phyloP scores from a whole-genome alignment of 2,888 invertebrate genomes.

The Machimus atricapillus region DNA sequence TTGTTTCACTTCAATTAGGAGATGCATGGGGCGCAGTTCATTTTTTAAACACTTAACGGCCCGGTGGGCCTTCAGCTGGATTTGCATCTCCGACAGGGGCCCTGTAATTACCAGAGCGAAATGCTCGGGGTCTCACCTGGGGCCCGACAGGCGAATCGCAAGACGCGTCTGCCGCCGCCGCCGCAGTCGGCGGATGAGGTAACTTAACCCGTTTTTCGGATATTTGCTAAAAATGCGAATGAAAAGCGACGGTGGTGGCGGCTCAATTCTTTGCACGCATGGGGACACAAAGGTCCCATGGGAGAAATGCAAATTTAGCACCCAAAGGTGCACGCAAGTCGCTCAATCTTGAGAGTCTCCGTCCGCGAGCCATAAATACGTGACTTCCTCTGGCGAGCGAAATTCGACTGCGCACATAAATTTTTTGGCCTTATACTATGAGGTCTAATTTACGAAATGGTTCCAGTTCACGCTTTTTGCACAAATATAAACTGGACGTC shows the following conservation, averaged over 20 bases:
- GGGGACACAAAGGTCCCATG: neutral
- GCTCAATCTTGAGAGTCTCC: neutral
- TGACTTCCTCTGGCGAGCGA: neutral
- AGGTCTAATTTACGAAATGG: conserved; percentile 11
- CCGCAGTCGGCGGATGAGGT: neutral
- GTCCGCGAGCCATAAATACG: neutral
- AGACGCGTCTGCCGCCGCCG: neutral
- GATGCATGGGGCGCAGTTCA: neutral
- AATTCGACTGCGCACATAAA: conserved; percentile 9
- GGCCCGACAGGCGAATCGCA: neutral
- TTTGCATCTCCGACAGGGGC: neutral
- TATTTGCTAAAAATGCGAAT: neutral
- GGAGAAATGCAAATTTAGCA: conserved; percentile 18
- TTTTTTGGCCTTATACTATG: neutral
- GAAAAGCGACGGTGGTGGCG: neutral
- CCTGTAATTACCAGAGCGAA: neutral
- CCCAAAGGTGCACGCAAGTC: neutral
- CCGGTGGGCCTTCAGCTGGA: neutral
- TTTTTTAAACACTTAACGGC: neutral
- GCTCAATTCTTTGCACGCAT: neutral
- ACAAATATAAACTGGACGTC: conserved; percentile 10
- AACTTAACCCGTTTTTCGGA: neutral
- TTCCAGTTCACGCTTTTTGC: conserved; percentile 33
- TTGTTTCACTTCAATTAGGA: neutral
- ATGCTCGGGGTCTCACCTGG: neutral